phyloP scores from a whole-genome alignment of 2,113 vertebrate genomes.

The Pomatostomus ruficeps region DNA sequence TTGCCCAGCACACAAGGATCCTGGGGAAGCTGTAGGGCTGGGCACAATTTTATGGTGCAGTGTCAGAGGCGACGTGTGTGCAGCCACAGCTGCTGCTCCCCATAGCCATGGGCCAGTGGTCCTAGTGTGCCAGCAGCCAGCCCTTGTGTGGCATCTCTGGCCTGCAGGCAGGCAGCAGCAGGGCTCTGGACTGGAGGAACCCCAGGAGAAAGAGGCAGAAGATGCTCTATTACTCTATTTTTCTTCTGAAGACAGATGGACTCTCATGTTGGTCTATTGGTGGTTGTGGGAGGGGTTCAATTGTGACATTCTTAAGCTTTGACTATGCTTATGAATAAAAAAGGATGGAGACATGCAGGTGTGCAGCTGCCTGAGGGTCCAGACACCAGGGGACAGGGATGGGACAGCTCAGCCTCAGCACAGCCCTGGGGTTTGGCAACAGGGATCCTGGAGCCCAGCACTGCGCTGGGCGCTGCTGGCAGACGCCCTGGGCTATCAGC shows the following conservation, averaged over 20 bases:
- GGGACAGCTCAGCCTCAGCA: background rate
- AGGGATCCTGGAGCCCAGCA: fast-evolving
- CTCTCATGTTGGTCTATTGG: background rate
- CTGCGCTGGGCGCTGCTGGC: background rate
- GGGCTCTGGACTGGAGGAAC: background rate
- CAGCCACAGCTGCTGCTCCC: background rate
- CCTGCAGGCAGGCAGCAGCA: conserved; percentile 8
- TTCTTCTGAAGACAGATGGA: background rate
- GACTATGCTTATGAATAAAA: conserved; percentile 48
- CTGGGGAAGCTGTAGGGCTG: fast-evolving
- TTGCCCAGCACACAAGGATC: background rate
- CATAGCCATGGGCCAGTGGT: fast-evolving
- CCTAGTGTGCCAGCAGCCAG: background rate
- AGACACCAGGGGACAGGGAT: fast-evolving
- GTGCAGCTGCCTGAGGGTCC: background rate
- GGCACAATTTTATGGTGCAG: fast-evolving
- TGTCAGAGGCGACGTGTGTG: too few species aligned
- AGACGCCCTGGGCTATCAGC: fast-evolving
- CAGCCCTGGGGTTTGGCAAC: background rate
- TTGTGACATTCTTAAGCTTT: conserved; percentile 11
- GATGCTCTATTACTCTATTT: conserved; percentile 30
- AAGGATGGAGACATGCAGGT: background rate
- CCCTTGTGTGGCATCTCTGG: background rate
- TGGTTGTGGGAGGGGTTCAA: background rate
- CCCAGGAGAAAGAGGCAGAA: background rate